phyloP scores from a whole-genome alignment of 1,140 invertebrate genomes.

The Globodera rostochiensis region DNA sequence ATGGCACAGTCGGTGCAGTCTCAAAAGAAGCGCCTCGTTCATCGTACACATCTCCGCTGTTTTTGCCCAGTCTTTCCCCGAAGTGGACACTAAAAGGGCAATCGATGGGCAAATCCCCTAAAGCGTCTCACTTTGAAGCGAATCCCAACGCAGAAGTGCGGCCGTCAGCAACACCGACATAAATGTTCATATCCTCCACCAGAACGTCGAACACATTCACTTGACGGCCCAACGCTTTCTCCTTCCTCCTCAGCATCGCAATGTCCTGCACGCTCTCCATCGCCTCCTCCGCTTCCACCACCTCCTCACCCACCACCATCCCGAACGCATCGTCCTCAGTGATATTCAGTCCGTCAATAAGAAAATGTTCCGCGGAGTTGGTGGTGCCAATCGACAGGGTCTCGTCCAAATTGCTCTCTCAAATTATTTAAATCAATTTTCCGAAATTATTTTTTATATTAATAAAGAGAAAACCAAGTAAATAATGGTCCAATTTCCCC shows the following conservation, averaged over 20 bases:
- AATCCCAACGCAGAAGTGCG: conserved; percentile 22
- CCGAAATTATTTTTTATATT: background rate
- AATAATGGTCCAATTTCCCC: too few relatives aligned
- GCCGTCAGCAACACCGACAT: background rate
- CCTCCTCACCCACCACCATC: background rate
- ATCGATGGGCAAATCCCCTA: background rate
- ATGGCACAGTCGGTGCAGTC: background rate
- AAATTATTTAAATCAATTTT: conserved; percentile 16
- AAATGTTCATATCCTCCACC: conserved; percentile 30
- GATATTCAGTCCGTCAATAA: background rate
- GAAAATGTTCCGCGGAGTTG: conserved; percentile 18
- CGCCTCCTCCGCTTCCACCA: conserved; percentile 20
- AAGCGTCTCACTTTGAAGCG: conserved; percentile 16
- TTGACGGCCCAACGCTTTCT: conserved; percentile 21
- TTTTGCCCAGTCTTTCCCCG: conserved; percentile 13
- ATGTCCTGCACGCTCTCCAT: conserved; percentile 2
- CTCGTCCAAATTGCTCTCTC: conserved; percentile 27
- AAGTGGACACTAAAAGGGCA: conserved; percentile 21
- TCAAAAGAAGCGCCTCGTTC: conserved; percentile 18
- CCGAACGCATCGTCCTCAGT: background rate
- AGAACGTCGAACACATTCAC: conserved; percentile 34
- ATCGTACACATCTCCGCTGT: conserved; percentile 18
- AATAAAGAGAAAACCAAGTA: too few relatives aligned
- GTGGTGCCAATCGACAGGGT: conserved; percentile 16
- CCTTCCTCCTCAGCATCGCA: conserved; percentile 17